Evolutionary conservation across 2,797 vertebrate species (phyloP), one percentile per base, ranked within the genome.

Genomic region (Amniataba percoides): DNA sequence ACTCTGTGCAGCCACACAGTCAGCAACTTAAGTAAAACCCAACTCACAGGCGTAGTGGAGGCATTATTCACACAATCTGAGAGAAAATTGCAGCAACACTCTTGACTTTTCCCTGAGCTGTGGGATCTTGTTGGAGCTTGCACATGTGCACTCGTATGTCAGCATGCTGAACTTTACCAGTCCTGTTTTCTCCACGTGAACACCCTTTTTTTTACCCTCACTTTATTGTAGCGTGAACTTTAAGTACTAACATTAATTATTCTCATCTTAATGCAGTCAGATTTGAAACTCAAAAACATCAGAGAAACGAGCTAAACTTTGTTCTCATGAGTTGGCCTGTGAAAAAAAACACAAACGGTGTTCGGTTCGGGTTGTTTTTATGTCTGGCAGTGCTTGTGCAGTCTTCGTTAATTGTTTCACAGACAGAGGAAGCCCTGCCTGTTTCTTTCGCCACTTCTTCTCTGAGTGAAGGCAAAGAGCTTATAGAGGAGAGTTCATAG

Each of bases 101-200:
- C 25, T 31, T 39, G 64, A 49, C 72, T 80, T 87, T 90, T 87
- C 78, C 80, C 80, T 83, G 61, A 77, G 75, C 59, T 65, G 62
- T 48, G 45, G 74, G 78, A 51, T 88, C 92, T 72, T 92, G 91
- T 92, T 56, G 49, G 60, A 89, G 85, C 89, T 88, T 93, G 92
- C 71, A 88, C 68, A 77, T 34, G 34, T 77, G 67, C 21, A 43
- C 72, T 80, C 65, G 1, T 74, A 74, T 82, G 71, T 81, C 82
- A 78, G 67, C 72, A 48, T 67, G 36, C 64, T 64, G 39, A 71
- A 70, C 70, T 76, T 10, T 11, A 68, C 27, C 63, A 64, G 73
- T 53, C 55, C 70, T 61, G 56, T 74, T 78, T 56, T 73, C 31
- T 65, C 45, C 68, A 42, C 74, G 39, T 49, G 45, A 52, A 57